Percentiles rank a stretch among this genome's conserved stretches.
Conservation (phyloP, 1,140 invertebrate genomes). For the Drosophila kurseongensis region DNA sequence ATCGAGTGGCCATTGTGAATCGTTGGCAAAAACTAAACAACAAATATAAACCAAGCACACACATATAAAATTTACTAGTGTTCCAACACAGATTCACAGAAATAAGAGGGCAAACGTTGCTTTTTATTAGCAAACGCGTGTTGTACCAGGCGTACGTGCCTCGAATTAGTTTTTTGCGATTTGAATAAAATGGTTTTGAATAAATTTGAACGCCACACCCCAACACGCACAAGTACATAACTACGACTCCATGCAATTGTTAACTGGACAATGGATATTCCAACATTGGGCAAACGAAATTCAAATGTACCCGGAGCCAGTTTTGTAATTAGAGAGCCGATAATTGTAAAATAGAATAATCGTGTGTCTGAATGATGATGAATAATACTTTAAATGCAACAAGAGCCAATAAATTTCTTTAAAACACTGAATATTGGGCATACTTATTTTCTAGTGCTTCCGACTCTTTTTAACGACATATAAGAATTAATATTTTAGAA, state of each 20-base stretch:
- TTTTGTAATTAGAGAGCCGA: conserved; percentile 58
- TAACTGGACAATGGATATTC: conserved; percentile 63
- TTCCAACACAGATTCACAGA: conserved; percentile 15
- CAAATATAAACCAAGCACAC: conserved; percentile 50
- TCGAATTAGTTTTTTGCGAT: conserved; percentile 81
- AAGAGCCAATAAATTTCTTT: too few species aligned
- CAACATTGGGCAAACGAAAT: conserved; percentile 14
- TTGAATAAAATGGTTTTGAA: conserved; percentile 82
- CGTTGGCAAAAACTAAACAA: conserved; percentile 69
- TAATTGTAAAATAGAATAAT: neutral
- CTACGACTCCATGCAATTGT: conserved; percentile 32
- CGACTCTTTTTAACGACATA: too few species aligned
- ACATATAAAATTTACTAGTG: conserved; percentile 42
- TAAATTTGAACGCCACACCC: conserved; percentile 73
- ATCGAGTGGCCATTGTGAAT: conserved; percentile 57
- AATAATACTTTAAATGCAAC: neutral
- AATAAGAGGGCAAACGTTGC: conserved; percentile 34
- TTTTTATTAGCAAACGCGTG: conserved; percentile 72
- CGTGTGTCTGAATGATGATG: neutral
- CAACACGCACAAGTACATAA: conserved; percentile 18
- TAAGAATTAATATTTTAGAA: too few species aligned
- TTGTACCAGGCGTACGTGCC: conserved; percentile 62
- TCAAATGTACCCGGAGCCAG: conserved; percentile 30
- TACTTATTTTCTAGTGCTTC: too few species aligned
- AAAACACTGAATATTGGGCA: too few species aligned